phyloP scores from a whole-genome alignment of 2,113 vertebrate species.

The Ailuropoda melanoleuca region DNA sequence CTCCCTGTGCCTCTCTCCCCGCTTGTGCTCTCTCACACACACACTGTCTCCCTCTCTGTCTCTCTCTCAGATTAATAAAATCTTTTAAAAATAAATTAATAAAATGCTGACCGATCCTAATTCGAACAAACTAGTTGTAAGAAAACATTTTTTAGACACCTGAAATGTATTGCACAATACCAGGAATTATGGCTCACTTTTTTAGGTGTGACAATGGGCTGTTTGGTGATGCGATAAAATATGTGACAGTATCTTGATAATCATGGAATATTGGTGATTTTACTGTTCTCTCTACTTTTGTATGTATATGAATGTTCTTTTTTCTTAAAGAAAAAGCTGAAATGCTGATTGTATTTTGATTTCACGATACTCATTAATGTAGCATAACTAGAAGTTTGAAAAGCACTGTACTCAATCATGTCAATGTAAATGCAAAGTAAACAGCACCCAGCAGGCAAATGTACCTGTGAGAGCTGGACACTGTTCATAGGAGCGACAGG shows the following conservation, averaged over 20 bases:
- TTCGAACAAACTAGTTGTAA: not conserved
- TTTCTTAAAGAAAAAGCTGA: not conserved
- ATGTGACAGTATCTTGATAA: not conserved
- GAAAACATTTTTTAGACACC: not conserved
- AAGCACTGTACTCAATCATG: not conserved
- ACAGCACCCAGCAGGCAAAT: not conserved
- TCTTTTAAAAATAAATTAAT: not conserved
- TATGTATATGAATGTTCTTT: not conserved
- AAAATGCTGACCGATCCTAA: not conserved
- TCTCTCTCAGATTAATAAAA: not conserved
- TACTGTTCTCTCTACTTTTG: not conserved
- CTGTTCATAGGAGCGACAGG: not conserved
- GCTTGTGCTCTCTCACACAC: not conserved
- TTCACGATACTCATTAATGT: not conserved
- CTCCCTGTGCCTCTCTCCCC: not conserved
- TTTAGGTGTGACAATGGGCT: not conserved
- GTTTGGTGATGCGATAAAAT: not conserved
- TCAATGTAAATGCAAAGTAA: not conserved
- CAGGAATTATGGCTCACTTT: constrained; percentile 25
- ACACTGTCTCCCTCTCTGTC: not conserved
- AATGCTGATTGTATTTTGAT: not conserved
- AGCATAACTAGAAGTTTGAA: constrained; percentile 1
- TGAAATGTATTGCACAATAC: not conserved
- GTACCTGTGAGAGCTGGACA: not conserved
- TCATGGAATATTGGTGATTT: not conserved